These are phyloP conservation scores for Eupithecia centaureata DNA, from an alignment of 2,888 invertebrate genomes.

Conservation along the genomic window DNA sequence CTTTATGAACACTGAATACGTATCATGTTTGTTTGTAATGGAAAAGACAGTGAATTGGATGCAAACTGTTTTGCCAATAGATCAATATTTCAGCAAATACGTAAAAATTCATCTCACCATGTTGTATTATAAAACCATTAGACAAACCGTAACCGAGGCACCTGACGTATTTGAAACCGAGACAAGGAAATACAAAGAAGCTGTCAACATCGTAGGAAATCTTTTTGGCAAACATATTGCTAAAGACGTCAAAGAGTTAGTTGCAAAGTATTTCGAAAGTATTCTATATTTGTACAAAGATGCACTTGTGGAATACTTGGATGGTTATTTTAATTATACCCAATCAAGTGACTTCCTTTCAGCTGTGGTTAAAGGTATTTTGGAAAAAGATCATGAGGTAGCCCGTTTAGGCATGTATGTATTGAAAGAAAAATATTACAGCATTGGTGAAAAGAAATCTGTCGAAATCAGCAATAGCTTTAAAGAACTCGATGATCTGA, in stretches of 20 bases:
- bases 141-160: conserved; percentile 37
- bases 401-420: conserved; percentile 27
- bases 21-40: conserved; percentile 55
- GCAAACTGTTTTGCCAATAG: conserved; percentile 53
- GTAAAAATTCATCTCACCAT: conserved; percentile 58
- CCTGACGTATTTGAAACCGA: conserved; percentile 47
- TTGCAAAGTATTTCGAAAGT: conserved; percentile 29
- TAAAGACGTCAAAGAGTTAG: conserved; percentile 26
- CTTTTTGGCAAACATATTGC: conserved; percentile 53
- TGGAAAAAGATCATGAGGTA: conserved; percentile 18
- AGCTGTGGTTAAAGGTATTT: conserved; percentile 25
- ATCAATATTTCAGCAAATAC: conserved; percentile 54
- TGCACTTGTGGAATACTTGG: conserved; percentile 12
- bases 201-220: conserved; percentile 54
- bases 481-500: not conserved
- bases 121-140: conserved; percentile 61
- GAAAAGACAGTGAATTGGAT: conserved; percentile 51
- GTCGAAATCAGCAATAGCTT: conserved; percentile 7
- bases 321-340: conserved; percentile 23
- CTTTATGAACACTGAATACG: conserved; percentile 53
- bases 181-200: conserved; percentile 46
- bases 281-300: conserved; percentile 24
- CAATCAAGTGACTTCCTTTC: conserved; percentile 23
- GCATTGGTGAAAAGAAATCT: conserved; percentile 5
- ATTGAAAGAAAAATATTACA: conserved; percentile 20